Conservation (phyloP, 53 echinoderm and acorn worm species). For the Patiria pectinifera region DNA sequence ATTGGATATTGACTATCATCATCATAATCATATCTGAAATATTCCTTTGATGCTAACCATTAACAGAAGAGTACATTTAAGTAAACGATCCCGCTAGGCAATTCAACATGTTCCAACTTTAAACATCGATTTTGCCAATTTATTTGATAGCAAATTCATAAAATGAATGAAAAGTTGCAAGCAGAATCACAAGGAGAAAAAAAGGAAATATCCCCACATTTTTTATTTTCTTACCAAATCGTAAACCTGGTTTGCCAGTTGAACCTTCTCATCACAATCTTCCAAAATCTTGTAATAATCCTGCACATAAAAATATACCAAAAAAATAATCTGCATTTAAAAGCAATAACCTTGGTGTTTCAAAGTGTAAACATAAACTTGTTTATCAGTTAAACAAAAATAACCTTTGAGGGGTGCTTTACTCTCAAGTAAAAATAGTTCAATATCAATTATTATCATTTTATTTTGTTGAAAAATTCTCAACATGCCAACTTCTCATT, state of each 20-base stretch:
- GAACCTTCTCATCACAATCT: conserved; percentile 98
- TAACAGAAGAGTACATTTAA: neutral
- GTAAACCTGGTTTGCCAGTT: conserved; percentile 98
- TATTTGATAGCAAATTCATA: too few species aligned
- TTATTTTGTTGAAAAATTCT: too few species aligned
- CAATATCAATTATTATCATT: too few species aligned
- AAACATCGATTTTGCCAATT: too few species aligned
- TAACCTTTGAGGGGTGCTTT: too few species aligned
- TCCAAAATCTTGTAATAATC: conserved; percentile 97
- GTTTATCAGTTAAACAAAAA: too few species aligned
- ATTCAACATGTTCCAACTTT: neutral
- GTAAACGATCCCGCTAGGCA: neutral
- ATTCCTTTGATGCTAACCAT: neutral
- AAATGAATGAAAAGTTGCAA: too few species aligned
- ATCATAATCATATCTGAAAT: neutral
- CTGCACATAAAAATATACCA: conserved; percentile 55
- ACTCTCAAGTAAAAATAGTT: too few species aligned
- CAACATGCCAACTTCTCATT: too few species aligned
- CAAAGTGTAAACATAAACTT: too few species aligned
- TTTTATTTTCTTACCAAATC: conserved; percentile 76
- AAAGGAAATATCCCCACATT: neutral
- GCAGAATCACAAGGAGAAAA: neutral
- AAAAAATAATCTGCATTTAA: neutral
- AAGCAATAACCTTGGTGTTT: neutral
- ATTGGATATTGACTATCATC: too few species aligned